phyloP scores from a whole-genome alignment of 2,888 invertebrate genomes.

The Orchesella flavescens region DNA sequence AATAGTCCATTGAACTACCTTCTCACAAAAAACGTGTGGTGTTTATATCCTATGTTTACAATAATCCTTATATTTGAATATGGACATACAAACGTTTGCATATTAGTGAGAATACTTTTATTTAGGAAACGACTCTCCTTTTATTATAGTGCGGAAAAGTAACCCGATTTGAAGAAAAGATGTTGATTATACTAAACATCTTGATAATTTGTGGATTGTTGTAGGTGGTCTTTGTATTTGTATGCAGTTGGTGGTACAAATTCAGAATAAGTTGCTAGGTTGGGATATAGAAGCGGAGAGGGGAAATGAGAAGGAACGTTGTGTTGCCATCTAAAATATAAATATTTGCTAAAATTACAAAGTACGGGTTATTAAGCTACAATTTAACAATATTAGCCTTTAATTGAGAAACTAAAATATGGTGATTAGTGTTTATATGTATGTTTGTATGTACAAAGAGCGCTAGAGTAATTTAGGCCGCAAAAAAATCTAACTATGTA shows the following conservation, averaged over 20 bases:
- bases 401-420: slow-evolving; percentile 22
- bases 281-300: too few species aligned
- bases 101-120: not conserved
- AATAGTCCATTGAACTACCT: slow-evolving; percentile 13
- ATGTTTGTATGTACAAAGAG: not conserved
- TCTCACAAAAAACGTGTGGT: not conserved
- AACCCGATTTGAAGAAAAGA: slow-evolving; percentile 29
- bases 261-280: too few species aligned
- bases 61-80: not conserved
- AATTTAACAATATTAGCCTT: slow-evolving; percentile 37
- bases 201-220: slow-evolving; percentile 57
- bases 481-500: slow-evolving; percentile 3
- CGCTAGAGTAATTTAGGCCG: not conserved
- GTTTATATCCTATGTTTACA: not conserved
- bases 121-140: not conserved
- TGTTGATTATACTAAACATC: slow-evolving; percentile 44
- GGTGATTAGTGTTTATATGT: slow-evolving; percentile 2
- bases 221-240: not conserved
- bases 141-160: slow-evolving; percentile 27
- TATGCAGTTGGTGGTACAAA: too few species aligned
- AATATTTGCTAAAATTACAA: not conserved
- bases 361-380: not conserved
- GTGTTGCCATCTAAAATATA: not conserved
- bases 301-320: too few species aligned
- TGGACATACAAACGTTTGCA: not conserved